Conservation (phyloP, 2,113 vertebrate species). For the Oncorhynchus nerka region DNA sequence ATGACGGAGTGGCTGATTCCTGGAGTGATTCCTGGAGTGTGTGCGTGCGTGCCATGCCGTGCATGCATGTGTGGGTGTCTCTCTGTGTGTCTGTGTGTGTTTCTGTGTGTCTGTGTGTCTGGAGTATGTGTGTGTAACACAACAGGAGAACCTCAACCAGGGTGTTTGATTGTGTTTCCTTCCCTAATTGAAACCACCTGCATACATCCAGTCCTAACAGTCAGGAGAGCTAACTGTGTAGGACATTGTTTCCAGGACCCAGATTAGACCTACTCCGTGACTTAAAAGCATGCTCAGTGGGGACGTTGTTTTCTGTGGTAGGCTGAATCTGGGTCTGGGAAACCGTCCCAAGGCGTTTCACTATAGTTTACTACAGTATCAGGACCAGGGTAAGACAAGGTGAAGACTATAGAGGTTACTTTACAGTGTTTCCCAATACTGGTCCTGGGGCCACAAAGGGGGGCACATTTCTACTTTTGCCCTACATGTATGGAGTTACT, state of each 20-base stretch:
- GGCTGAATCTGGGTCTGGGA: no score
- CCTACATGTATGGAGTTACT: no score
- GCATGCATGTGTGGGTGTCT: background rate
- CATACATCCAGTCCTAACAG: background rate
- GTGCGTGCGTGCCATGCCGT: background rate
- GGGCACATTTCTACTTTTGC: no score
- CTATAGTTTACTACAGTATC: no score
- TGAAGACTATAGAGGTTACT: no score
- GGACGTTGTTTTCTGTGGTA: no score
- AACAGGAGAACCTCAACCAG: background rate
- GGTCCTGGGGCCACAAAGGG: no score
- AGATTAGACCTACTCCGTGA: background rate
- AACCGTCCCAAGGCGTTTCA: no score
- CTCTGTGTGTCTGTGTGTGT: background rate
- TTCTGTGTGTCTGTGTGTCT: background rate
- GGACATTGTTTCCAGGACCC: background rate
- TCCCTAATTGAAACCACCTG: background rate
- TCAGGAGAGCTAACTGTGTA: conserved; percentile 10
- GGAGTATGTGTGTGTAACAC: background rate
- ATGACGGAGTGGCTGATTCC: background rate
- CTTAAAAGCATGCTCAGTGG: no score
- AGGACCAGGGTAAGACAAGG: no score
- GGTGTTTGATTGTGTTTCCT: no score
- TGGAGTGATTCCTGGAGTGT: conserved; percentile 11
- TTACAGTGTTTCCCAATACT: no score